Evolutionary conservation across 2,888 invertebrate genomes (phyloP).

Genomic region (Syrphus vitripennis): DNA sequence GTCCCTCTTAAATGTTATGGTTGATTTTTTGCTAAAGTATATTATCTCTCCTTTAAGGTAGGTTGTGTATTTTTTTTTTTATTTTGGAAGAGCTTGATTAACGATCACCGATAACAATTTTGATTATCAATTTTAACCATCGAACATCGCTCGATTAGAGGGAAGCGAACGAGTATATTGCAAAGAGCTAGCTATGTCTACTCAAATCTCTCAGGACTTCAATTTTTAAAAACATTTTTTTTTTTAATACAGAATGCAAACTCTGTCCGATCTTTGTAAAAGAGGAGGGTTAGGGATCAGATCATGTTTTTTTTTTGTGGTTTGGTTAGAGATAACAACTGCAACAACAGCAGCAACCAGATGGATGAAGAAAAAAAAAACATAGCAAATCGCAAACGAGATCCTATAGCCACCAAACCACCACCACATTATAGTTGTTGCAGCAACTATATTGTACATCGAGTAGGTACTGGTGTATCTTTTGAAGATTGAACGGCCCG

Average conservation of each 20-base stretch:
- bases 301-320: constrained; percentile 65
- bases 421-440: not conserved
- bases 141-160: constrained; percentile 66
- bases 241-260: constrained; percentile 20
- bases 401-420: constrained; percentile 12
- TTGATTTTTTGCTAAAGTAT: constrained; percentile 35
- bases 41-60: constrained; percentile 8
- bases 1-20: not conserved
- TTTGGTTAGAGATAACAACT: constrained; percentile 52
- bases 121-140: constrained; percentile 66
- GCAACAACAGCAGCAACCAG: constrained; percentile 26
- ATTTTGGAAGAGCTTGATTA: constrained; percentile 48
- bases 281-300: constrained; percentile 66
- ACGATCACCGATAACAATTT: constrained; percentile 66
- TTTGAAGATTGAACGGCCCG: constrained; percentile 15
- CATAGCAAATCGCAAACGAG: constrained; percentile 41
- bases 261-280: constrained; percentile 52
- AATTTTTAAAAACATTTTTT: not conserved
- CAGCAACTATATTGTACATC: not conserved
- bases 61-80: not conserved
- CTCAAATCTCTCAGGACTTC: constrained; percentile 9
- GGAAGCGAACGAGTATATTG: constrained; percentile 38
- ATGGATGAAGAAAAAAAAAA: not conserved
- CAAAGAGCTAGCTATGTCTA: not conserved
- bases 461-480: not conserved